Evolutionary conservation across 2,888 invertebrate genomes (phyloP), one percentile per base, ranked within the genome.

Genomic region (Pardosa pseudoannulata): DNA sequence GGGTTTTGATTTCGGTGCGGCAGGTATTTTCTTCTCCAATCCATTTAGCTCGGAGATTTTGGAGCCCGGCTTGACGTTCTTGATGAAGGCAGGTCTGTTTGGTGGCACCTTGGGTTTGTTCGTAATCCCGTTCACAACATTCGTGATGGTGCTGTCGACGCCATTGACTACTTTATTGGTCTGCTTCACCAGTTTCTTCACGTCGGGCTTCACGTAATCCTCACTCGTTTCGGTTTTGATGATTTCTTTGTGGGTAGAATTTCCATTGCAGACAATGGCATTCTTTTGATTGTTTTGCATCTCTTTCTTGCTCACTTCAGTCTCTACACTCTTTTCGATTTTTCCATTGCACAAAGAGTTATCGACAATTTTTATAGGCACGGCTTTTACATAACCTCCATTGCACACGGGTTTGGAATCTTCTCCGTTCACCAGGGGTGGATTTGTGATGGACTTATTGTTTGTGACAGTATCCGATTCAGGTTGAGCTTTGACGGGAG

Each of bases 61-160:
- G 0, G 29, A 7, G 31, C 70, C 65, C 0, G 64, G 64, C 31
- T 71, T 81, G 5, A 68, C 74, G 27, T 68, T 71, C 19, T 65
- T 83, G 6, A 83, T 16, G 13, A 32, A 67, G 19, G 65, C n/a
- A 11, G 83, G 83, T 28, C 78, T 78, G 27, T 85, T 85, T 9
- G 83, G 78, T 19, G 83, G 83, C 29, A 85, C 73, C 62, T 85
- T 85, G 1, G 83, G 83, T 29, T 85, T 85, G 1, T 23, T 1
- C 6, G 68, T 85, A n/a, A 32, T 23, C 23, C 50, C 73, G 36
- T 65, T 74, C 6, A n/a, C 32, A 27, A 31, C 50, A 41, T 16
- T 5, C 11, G 23, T 56, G 1, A 56, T 23, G 1, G 19, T 19
- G 7, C 23, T 56, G 19, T 56, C 56, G 23, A 19, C 23, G 11